These are phyloP conservation scores for Drosophila emarginata DNA, from an alignment of 2,888 invertebrate genomes.

Conservation along the genomic window DNA sequence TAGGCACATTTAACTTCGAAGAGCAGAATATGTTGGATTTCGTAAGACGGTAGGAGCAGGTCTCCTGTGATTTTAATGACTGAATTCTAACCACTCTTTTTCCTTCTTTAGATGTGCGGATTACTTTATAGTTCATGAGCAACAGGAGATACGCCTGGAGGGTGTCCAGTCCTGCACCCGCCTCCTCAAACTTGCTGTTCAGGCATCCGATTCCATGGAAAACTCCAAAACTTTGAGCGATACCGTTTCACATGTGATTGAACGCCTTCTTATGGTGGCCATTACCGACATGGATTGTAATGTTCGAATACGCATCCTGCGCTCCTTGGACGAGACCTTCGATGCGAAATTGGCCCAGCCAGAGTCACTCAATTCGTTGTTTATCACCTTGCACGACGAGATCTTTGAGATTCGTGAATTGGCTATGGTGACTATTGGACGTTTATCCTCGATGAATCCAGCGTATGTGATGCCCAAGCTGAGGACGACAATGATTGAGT, in stretches of 20 bases:
- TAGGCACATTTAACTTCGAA: constrained; percentile 95
- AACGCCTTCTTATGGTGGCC: constrained; percentile 94
- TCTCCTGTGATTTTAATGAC: background rate
- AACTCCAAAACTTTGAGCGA: constrained; percentile 93
- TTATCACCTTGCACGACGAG: constrained; percentile 98
- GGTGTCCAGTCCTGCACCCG: constrained; percentile 97
- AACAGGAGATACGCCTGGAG: constrained; percentile 95
- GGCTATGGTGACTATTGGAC: constrained; percentile 95
- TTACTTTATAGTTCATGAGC: constrained; percentile 94
- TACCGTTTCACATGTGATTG: constrained; percentile 95
- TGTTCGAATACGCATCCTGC: constrained; percentile 95
- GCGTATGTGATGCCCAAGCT: constrained; percentile 99
- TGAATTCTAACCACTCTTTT: background rate
- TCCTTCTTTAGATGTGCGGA: constrained; percentile 89
- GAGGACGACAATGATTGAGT: constrained; percentile 94
- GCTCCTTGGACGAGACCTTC: constrained; percentile 94
- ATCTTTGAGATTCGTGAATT: constrained; percentile 97
- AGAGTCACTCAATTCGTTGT: constrained; percentile 95
- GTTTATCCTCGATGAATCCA: constrained; percentile 96
- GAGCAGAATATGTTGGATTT: constrained; percentile 95
- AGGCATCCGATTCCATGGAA: constrained; percentile 84
- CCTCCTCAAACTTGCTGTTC: constrained; percentile 91
- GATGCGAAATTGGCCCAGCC: constrained; percentile 98
- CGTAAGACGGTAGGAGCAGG: constrained; percentile 85
- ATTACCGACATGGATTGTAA: constrained; percentile 98